Evolutionary conservation across 2,113 vertebrate species (phyloP), one percentile per base, ranked within the genome.

Genomic region (Prionailurus bengalensis): DNA sequence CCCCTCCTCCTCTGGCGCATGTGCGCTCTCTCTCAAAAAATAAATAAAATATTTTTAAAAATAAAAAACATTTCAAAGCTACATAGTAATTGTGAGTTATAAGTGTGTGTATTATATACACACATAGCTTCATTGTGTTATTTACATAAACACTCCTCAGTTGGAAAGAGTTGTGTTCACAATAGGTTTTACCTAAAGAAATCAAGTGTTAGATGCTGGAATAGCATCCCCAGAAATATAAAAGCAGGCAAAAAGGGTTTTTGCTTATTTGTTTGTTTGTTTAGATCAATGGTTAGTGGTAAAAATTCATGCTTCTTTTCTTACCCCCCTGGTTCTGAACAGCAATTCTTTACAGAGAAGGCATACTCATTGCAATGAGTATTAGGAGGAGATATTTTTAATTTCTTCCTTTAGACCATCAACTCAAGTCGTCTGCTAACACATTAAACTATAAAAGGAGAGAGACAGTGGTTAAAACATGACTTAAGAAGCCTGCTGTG

Each of bases 361-460:
- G 29, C 33, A 81, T 19, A 61, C 33, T 2, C 42, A 73, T 63
- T 55, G 8, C 61, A 76, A 1, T 51, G 42, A 73, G 42, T 88
- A 92, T 31, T 65, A 93, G 82, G 61, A 82, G 29, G 51, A 96
- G n/a, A 93, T 78, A 78, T 48, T 45, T 68, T 93, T 48, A 87
- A 93, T 93, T 36, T 92, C 61, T 86, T 82, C 81, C 68, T 86
- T 85, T 11, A 86, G 70, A 89, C 17, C 66, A 86, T 58, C 76
- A 92, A 80, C 15, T 2, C 33, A 89, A 27, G 91, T 89, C 81
- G 55, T 90, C n/a, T 36, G 36, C 19, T 58, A 86, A n/a, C 45
- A 53, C n/a, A 19, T 76, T 81, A 73, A 86, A 90, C 81, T 48
- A 66, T 17, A 82, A 23, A 84, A 89, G 31, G 55, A 42, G 33